Base-by-base conservation (phyloP, 1,140 invertebrate species). In the Oscheius sp. region DNA sequence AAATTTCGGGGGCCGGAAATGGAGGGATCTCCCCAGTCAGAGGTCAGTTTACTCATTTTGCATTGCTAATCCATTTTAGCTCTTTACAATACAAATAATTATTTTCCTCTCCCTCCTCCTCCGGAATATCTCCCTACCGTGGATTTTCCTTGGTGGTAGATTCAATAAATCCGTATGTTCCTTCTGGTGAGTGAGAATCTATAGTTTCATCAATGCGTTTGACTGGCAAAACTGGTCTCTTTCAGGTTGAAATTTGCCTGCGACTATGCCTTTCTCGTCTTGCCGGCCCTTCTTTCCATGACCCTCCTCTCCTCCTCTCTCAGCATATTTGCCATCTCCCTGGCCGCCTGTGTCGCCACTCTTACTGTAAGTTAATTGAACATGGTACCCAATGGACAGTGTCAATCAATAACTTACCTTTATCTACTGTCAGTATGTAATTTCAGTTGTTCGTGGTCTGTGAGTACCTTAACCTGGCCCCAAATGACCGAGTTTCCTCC, bases 161-260 rank as follows among this genome's bases (percentile, higher is more conserved):
- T 55, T 31, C 35, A 10, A 20, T 1, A 32, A 23, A 20, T 7
- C 13, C 2, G 34, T 42, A 23, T 7, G 26, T n/a, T 18, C n/a
- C 20, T 49, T 46, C 4, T 46, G 26, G 35, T 68, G 28, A 38
- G 0, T 31, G 15, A 32, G 7, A 76, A 45, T 13, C 31, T 28
- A n/a, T n/a, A n/a, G n/a, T n/a, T n/a, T n/a, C n/a, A n/a, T n/a
- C n/a, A n/a, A n/a, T n/a, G n/a, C n/a, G n/a, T n/a, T n/a, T n/a
- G n/a, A n/a, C n/a, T n/a, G n/a, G n/a, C n/a, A n/a, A n/a, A n/a
- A n/a, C n/a, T n/a, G n/a, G n/a, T 35, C 36, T 28, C 36, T 77
- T 77, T 62, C 58, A 77, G 75, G 59, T 58, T 36, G 10, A 77
- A 75, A 68, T 75, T 75, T 32, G 26, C 45, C 28, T 28, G 68